Evolutionary conservation across 2,113 vertebrate species (phyloP), one percentile per base, ranked within the genome.

Genomic region (Puffinus mauretanicus): DNA sequence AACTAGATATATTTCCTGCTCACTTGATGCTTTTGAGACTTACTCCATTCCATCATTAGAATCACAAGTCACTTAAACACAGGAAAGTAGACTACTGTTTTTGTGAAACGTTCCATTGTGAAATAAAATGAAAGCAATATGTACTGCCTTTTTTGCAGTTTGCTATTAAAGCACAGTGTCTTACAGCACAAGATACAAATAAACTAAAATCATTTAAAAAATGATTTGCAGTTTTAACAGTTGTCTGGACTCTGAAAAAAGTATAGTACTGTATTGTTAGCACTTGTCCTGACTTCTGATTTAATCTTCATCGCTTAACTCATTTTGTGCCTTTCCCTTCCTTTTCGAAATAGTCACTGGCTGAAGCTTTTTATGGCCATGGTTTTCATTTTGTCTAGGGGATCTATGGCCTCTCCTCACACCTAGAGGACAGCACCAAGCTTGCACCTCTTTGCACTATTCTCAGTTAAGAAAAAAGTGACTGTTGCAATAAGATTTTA

Each of bases 21-120:
- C 96, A 97, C 95, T 96, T 97, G 96, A 96, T 93, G 94, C 90
- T 98, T 97, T 97, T 98, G 91, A 98, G 87, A 98, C 85, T 96
- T 97, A 97, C 66, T 98, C 88, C 98, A 98, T 98, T 98, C 97
- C 97, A 97, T 97, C 94, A 92, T 58, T 92, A 97, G 94, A 97
- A 96, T 90, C 91, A 93, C 95, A 93, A 97, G 93, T 98, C 93
- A 98, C 92, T 88, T 97, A 94, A 94, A 94, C 93, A 97, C 96
- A 98, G 96, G 94, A 95, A 97, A 97, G 89, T 92, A 88, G 86
- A 95, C 83, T 97, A 96, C 92, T 97, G 95, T 98, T 91, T 98
- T 97, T 95, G 94, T 97, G 92, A 98, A 98, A 98, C 94, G 61
- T 97, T 96, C 95, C 91, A 47, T 95, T 97, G 88, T 97, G 98